A percentile compares a stretch with the other conserved stretches of the same genome.
Evolutionary conservation across 1,140 invertebrate genomes (phyloP).

Genomic region (Heliothis virescens): DNA sequence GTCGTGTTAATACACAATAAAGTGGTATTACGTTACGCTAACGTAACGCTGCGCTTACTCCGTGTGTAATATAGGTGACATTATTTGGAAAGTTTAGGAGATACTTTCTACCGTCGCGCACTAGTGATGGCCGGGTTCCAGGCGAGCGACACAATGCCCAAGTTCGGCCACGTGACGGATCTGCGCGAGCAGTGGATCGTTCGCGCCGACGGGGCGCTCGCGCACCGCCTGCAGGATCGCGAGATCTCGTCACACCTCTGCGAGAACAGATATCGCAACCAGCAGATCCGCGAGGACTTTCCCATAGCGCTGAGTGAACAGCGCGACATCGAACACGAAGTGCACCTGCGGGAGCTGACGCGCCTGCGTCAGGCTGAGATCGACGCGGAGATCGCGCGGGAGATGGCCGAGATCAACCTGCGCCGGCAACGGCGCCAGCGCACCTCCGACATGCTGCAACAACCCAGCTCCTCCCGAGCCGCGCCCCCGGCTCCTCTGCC

Average conservation of each 20-base stretch:
- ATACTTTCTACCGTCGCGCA: conserved; percentile 52
- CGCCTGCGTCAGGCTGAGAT: conserved; percentile 76
- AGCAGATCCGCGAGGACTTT: conserved; percentile 95
- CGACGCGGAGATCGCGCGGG: conserved; percentile 78
- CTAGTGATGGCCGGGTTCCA: conserved; percentile 73
- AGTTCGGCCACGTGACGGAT: conserved; percentile 80
- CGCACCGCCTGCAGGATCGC: conserved; percentile 95
- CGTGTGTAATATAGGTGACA: conserved; percentile 2
- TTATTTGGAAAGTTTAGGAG: conserved; percentile 54
- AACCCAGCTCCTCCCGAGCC: conserved; percentile 69
- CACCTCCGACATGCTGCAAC: conserved; percentile 62
- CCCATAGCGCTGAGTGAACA: conserved; percentile 94
- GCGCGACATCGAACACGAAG: conserved; percentile 80
- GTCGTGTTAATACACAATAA: conserved; percentile 54
- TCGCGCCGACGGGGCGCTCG: conserved; percentile 95
- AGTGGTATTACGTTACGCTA: conserved; percentile 52
- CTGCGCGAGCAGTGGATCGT: conserved; percentile 92
- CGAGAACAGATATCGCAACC: conserved; percentile 94
- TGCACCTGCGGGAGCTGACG: conserved; percentile 67
- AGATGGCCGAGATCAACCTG: conserved; percentile 81
- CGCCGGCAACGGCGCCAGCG: conserved; percentile 68
- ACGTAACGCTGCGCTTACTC: conserved; percentile 49
- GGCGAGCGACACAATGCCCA: conserved; percentile 81
- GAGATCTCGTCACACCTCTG: conserved; percentile 94
- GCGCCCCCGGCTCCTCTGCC: conserved; percentile 58